phyloP scores from a whole-genome alignment of 2,888 invertebrate species.

The Keiferia lycopersicella region DNA sequence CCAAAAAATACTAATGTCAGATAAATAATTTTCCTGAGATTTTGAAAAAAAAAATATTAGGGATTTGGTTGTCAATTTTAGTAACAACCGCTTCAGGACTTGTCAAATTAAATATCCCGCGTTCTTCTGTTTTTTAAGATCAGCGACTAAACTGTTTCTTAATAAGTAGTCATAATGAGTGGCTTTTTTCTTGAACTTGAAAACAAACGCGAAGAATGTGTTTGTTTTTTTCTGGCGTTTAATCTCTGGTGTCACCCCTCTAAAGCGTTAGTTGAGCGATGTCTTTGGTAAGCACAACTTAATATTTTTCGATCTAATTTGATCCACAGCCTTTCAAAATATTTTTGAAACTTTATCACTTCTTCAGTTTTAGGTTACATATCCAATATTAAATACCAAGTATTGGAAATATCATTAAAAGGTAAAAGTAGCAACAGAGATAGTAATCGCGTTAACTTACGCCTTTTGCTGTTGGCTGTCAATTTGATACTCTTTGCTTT shows the following conservation, averaged over 20 bases:
- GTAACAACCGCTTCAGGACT: neutral
- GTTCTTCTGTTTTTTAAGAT: constrained; percentile 12
- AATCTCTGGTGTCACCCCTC: constrained; percentile 23
- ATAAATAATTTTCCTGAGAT: constrained; percentile 2
- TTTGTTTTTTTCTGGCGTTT: constrained; percentile 26
- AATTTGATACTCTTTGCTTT: no score
- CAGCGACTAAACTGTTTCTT: constrained; percentile 2
- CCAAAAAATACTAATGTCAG: no score
- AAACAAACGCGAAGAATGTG: constrained; percentile 28
- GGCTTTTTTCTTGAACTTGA: constrained; percentile 27
- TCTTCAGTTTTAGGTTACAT: no score
- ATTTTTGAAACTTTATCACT: no score
- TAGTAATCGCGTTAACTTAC: no score
- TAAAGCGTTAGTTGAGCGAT: constrained; percentile 23
- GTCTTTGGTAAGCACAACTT: neutral
- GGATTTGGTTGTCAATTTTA: constrained; percentile 10
- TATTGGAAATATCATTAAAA: no score
- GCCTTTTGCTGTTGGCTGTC: no score
- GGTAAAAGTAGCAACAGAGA: no score
- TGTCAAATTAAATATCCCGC: constrained; percentile 13
- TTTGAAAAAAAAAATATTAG: no score
- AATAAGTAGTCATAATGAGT: constrained; percentile 20
- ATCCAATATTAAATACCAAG: no score
- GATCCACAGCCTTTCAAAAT: no score
- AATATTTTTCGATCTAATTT: no score